Evolutionary conservation across 2,797 vertebrate genomes (phyloP).

Genomic region (Miichthys miiuy): DNA sequence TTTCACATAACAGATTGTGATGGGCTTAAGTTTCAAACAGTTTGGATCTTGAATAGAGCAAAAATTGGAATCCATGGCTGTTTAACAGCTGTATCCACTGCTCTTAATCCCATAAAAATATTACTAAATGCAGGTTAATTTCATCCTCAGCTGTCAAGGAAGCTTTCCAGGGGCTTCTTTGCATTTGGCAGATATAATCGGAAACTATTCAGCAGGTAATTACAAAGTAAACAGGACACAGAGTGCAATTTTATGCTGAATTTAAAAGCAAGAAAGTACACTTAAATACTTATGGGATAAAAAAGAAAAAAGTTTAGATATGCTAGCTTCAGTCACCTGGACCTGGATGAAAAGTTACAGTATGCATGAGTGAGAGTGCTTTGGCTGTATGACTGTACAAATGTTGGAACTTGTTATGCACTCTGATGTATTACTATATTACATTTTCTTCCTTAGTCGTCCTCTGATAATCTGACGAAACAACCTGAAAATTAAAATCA

Average conservation of each 20-base stretch:
- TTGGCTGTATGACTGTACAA: neutral
- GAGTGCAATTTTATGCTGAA: neutral
- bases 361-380: neutral
- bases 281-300: neutral
- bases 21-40: neutral
- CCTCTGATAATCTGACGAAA: neutral
- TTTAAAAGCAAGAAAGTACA: constrained; percentile 30
- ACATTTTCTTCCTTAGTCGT: neutral
- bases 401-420: neutral
- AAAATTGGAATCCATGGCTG: neutral
- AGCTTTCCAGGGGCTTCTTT: constrained; percentile 8
- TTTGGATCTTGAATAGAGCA: constrained; percentile 2
- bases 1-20: neutral
- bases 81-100: constrained; percentile 29
- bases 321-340: constrained; percentile 10
- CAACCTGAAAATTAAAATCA: neutral
- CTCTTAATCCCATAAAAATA: constrained; percentile 49
- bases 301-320: neutral
- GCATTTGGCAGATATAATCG: constrained; percentile 45
- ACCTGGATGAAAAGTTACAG: neutral
- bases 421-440: no score
- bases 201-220: constrained; percentile 56
- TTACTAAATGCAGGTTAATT: constrained; percentile 40
- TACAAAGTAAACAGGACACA: constrained; percentile 60
- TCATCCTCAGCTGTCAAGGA: constrained; percentile 44